Conservation (phyloP, 2,888 invertebrate genomes). For the Altica lythri region DNA sequence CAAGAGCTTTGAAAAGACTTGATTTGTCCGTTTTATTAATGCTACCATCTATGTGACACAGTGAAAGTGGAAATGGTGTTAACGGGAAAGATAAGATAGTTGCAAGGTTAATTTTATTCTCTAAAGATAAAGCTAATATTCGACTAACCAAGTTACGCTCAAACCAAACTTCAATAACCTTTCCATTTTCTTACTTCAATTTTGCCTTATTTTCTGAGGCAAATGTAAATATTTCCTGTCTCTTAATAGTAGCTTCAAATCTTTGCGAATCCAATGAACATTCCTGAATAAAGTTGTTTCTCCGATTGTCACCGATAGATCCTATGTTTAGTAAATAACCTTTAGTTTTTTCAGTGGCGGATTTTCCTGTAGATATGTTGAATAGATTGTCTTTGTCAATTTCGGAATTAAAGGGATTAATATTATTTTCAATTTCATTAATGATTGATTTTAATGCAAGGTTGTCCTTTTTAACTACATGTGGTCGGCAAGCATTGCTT, state of each 20-base stretch:
- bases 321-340: slow-evolving; percentile 10
- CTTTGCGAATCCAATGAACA: slow-evolving; percentile 17
- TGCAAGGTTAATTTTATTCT: slow-evolving; percentile 25
- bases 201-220: slow-evolving; percentile 28
- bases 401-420: no score
- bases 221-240: slow-evolving; percentile 21
- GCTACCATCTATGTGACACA: slow-evolving; percentile 27
- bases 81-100: slow-evolving; percentile 24
- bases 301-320: slow-evolving; percentile 1
- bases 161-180: slow-evolving; percentile 23
- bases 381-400: no score
- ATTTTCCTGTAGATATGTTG: slow-evolving; percentile 10
- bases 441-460: no score
- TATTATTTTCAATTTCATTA: no score
- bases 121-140: slow-evolving; percentile 23
- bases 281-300: slow-evolving; percentile 23
- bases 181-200: slow-evolving; percentile 14
- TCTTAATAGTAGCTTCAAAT: slow-evolving; percentile 26
- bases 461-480: neutral
- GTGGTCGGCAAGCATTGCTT: neutral
- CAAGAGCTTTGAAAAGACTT: slow-evolving; percentile 22
- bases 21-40: slow-evolving; percentile 29
- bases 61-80: slow-evolving; percentile 24
- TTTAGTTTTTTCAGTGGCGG: slow-evolving; percentile 18
- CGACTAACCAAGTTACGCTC: slow-evolving; percentile 24